phyloP scores from a whole-genome alignment of 2,888 invertebrate genomes.

The Nowickia ferox region DNA sequence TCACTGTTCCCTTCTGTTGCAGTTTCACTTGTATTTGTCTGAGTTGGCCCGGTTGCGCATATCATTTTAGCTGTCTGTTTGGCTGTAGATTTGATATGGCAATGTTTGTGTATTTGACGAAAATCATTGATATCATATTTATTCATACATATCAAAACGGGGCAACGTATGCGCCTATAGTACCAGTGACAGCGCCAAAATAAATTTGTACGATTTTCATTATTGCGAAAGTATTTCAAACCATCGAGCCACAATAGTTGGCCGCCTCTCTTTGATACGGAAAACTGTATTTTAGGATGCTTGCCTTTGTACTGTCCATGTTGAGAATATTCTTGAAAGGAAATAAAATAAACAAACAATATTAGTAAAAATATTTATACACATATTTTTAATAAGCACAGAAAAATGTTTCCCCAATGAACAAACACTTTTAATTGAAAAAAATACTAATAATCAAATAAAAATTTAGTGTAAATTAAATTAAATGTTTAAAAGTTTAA shows the following conservation, averaged over 20 bases:
- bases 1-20: neutral
- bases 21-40: slow-evolving; percentile 3
- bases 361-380: slow-evolving; percentile 43
- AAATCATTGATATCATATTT: slow-evolving; percentile 81
- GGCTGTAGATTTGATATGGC: slow-evolving; percentile 77
- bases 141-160: slow-evolving; percentile 82
- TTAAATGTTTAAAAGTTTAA: too few relatives aligned
- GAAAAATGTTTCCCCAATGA: neutral
- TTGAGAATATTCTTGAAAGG: slow-evolving; percentile 47
- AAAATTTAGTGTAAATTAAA: too few relatives aligned
- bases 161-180: slow-evolving; percentile 81
- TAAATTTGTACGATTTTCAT: slow-evolving; percentile 82
- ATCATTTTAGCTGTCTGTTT: slow-evolving; percentile 41
- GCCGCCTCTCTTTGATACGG: slow-evolving; percentile 81
- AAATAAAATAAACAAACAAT: slow-evolving; percentile 40
- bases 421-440: too few relatives aligned
- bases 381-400: neutral
- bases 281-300: slow-evolving; percentile 81
- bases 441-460: too few relatives aligned
- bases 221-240: slow-evolving; percentile 82
- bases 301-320: slow-evolving; percentile 77
- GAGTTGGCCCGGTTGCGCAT: neutral
- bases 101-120: slow-evolving; percentile 82
- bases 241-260: slow-evolving; percentile 82
- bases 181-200: slow-evolving; percentile 83